phyloP scores from a whole-genome alignment of 2,797 vertebrate genomes.

The Lemur catta region DNA sequence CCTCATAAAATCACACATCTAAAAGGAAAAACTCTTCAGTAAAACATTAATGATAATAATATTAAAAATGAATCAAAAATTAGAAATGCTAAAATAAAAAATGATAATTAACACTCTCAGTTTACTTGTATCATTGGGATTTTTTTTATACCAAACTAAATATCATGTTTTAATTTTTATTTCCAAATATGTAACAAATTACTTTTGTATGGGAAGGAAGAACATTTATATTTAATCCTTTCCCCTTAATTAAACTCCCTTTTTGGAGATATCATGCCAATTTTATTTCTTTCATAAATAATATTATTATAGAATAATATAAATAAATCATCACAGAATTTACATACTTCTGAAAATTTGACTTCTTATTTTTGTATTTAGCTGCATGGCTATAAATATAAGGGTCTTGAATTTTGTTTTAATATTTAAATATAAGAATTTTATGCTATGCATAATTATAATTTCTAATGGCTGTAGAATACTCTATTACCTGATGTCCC shows the following conservation, averaged over 20 bases:
- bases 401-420: not conserved
- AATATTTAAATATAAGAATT: not conserved
- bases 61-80: conserved; percentile 23
- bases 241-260: not conserved
- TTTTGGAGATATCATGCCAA: not conserved
- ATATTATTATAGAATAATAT: not conserved
- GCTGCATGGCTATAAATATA: not conserved
- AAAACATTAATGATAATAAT: not conserved
- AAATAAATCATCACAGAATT: not conserved
- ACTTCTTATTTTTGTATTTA: not conserved
- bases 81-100: not conserved
- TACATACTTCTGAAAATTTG: not conserved
- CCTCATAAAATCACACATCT: not conserved
- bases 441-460: not conserved
- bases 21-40: not conserved
- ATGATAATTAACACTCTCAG: not conserved
- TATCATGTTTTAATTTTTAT: not conserved
- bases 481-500: not conserved
- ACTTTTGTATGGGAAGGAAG: not conserved
- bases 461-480: not conserved
- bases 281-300: conserved; percentile 28
- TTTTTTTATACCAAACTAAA: not conserved
- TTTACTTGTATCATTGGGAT: not conserved
- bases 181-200: not conserved
- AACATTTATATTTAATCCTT: conserved; percentile 6